phyloP scores from a whole-genome alignment of 2,888 invertebrate species.

The Parelbella ahira region DNA sequence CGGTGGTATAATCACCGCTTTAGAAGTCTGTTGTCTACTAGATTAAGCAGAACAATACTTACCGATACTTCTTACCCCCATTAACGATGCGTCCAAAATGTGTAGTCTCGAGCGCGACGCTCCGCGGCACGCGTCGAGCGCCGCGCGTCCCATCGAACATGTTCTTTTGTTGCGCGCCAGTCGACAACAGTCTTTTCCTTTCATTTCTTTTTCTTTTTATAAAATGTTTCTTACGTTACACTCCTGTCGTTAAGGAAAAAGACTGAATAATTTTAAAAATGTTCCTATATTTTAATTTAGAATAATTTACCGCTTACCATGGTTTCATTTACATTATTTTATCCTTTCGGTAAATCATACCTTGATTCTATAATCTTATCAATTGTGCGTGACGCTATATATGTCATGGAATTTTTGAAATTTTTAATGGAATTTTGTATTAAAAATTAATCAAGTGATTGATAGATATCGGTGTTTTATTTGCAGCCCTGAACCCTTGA shows the following conservation, averaged over 20 bases:
- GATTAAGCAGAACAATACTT: constrained; percentile 37
- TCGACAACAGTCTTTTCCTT: constrained; percentile 70
- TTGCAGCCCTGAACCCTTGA: too few species aligned
- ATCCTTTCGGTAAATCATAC: constrained; percentile 66
- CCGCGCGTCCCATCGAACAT: too few species aligned
- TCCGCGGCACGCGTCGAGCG: constrained; percentile 14
- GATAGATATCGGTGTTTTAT: constrained; percentile 67
- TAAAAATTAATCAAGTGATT: constrained; percentile 76
- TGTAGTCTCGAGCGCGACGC: constrained; percentile 15
- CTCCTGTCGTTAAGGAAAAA: constrained; percentile 71
- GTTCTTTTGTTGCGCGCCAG: constrained; percentile 37
- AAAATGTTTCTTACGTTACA: constrained; percentile 59
- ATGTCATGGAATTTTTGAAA: constrained; percentile 77
- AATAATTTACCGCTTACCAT: constrained; percentile 74
- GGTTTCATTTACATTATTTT: constrained; percentile 71
- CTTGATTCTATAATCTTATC: constrained; percentile 74
- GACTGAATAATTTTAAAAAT: constrained; percentile 74
- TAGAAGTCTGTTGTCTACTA: constrained; percentile 72
- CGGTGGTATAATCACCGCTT: constrained; percentile 75
- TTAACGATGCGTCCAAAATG: constrained; percentile 36
- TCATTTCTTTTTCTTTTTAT: too few species aligned
- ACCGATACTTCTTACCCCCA: constrained; percentile 31
- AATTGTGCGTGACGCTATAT: constrained; percentile 78
- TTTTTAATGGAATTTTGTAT: constrained; percentile 80
- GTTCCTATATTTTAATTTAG: constrained; percentile 80